These are phyloP conservation scores for Metellina segmentata DNA, from an alignment of 2,888 invertebrate genomes.

Conservation along the genomic window DNA sequence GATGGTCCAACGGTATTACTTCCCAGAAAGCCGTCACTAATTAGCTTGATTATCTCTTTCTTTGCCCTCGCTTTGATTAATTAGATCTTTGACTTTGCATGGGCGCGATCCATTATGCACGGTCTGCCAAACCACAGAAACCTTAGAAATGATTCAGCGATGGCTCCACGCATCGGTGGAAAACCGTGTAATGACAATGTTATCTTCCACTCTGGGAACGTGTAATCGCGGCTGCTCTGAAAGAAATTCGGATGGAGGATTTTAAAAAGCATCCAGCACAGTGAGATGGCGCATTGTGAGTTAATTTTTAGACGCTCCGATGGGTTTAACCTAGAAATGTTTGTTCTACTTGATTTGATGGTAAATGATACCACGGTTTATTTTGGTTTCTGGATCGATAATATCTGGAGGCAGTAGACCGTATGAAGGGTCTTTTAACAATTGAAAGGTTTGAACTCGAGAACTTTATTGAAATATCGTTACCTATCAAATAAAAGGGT, in stretches of 20 bases:
- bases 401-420: neutral
- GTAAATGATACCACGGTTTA: neutral
- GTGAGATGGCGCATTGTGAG: neutral
- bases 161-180: neutral
- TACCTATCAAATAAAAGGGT: neutral
- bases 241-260: neutral
- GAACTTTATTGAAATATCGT: neutral
- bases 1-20: neutral
- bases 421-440: neutral
- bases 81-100: neutral
- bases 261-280: neutral
- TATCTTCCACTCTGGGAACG: neutral
- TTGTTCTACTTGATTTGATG: conserved; percentile 1
- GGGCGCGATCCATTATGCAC: neutral
- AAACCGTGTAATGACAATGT: neutral
- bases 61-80: neutral
- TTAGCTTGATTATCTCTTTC: neutral
- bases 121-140: neutral
- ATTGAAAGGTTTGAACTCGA: neutral
- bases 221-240: neutral
- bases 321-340: neutral
- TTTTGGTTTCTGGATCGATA: neutral
- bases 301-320: neutral
- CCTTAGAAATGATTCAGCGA: neutral
- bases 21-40: neutral